phyloP scores from a whole-genome alignment of 2,797 vertebrate genomes.

The Poeciliopsis turneri region DNA sequence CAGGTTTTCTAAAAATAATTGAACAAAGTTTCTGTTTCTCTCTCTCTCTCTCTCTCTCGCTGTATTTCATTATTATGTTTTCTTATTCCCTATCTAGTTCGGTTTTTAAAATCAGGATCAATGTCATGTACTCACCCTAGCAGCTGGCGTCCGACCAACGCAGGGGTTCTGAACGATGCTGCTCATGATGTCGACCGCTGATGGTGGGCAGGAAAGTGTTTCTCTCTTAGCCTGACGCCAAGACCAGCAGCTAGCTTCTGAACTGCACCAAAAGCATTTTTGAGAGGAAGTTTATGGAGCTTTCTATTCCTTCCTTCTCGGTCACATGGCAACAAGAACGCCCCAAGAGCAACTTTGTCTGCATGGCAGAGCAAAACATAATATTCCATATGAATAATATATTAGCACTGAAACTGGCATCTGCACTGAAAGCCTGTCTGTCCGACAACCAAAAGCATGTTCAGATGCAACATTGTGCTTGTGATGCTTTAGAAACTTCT shows the following conservation, averaged over 20 bases:
- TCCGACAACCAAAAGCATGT: slow-evolving; percentile 27
- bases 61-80: neutral
- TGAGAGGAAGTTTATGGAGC: slow-evolving; percentile 15
- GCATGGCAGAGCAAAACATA: slow-evolving; percentile 71
- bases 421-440: slow-evolving; percentile 81
- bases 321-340: slow-evolving; percentile 67
- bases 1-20: too few species aligned
- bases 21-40: too few species aligned
- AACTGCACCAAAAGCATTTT: slow-evolving; percentile 10
- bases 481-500: neutral
- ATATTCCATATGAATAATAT: slow-evolving; percentile 88
- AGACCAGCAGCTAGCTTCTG: neutral
- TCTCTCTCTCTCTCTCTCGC: too few species aligned
- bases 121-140: slow-evolving; percentile 83
- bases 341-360: slow-evolving; percentile 80
- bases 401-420: slow-evolving; percentile 70
- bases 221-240: neutral
- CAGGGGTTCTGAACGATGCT: slow-evolving; percentile 76
- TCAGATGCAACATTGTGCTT: neutral
- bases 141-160: slow-evolving; percentile 74
- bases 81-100: neutral
- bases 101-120: neutral
- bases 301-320: slow-evolving; percentile 49
- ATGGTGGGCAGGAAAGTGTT: slow-evolving; percentile 13
- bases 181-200: slow-evolving; percentile 62